Conservation (phyloP, 2,888 invertebrate species). For the Leptopterna dolabrata region DNA sequence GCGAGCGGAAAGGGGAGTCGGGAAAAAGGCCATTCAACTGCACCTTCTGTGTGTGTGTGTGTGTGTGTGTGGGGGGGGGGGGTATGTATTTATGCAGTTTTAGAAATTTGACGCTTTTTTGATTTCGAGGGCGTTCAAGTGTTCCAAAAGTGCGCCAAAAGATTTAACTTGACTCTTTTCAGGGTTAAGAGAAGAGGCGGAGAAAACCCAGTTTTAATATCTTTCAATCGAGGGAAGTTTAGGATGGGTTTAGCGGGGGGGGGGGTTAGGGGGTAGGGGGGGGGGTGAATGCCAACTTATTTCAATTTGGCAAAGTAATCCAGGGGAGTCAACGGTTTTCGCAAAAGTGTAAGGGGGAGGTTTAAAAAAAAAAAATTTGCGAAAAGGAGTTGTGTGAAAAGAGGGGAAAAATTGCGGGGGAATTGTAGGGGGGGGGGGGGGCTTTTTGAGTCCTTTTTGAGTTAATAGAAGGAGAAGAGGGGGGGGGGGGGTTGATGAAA, state of each 20-base stretch:
- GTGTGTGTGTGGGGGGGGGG: too few relatives aligned
- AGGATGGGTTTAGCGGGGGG: neutral
- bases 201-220: constrained; percentile 33
- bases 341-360: constrained; percentile 1
- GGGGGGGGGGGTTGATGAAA: constrained; percentile 14
- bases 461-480: neutral
- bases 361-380: neutral
- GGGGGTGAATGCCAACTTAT: neutral
- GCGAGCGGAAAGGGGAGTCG: too few relatives aligned
- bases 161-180: neutral
- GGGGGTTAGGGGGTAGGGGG: neutral
- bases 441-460: constrained; percentile 10
- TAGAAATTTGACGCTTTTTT: constrained; percentile 1
- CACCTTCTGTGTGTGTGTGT: too few relatives aligned
- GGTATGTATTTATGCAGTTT: neutral
- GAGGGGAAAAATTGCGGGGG: neutral
- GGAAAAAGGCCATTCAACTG: neutral
- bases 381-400: neutral
- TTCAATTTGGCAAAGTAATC: constrained; percentile 44
- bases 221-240: constrained; percentile 24
- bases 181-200: neutral
- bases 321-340: constrained; percentile 13
- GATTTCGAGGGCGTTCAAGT: neutral
- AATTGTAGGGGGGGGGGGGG: neutral
- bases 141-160: neutral